Evolutionary conservation across 2,888 invertebrate species (phyloP), one percentile per base, ranked within the genome.

Genomic region (Acleris sparsana): DNA sequence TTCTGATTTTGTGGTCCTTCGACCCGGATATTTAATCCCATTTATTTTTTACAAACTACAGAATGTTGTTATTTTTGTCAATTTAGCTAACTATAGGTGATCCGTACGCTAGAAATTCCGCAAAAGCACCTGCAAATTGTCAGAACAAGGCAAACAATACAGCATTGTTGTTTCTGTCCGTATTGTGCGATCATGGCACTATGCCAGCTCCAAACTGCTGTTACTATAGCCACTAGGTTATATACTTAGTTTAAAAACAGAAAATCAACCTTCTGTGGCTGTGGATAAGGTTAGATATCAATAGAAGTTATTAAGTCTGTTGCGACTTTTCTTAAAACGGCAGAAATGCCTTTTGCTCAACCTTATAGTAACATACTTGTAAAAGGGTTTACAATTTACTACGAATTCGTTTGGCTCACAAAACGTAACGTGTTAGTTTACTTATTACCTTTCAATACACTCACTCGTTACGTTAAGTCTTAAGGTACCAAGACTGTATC

Each of bases 41-140:
- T 33, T 9, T 11, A 7, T 11, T 39, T 29, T 29, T 29, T 9
- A 9, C 7, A 29, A 29, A 3, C 11, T 39, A 39, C 39, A 39
- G 39, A 0, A 39, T 39, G 11, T 3, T 39, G 11, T 39, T 39
- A 39, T 39, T 39, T 16, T 55, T 7, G 18, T 20, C 18, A 43
- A 55, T 55, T 55, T 18, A 43, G 16, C 43, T 9, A 59, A 52
- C 33, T 53, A 51, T 39, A 43, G 46, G 33, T 44, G 44, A 44
- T 18, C 49, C 55, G 48, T 55, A 53, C 6, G 49, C 71, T 57
- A 67, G 48, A 33, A 22, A 48, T 58, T 48, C 65, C 62, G 69
- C 71, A 71, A 68, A 70, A 69, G 63, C 64, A 73, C 73, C 72
- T 75, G 75, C 69, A 70, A 75, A 71, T 74, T 66, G 69, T 70